These are phyloP conservation scores for Linyphia triangularis DNA, from an alignment of 2,888 invertebrate genomes.

Conservation along the genomic window DNA sequence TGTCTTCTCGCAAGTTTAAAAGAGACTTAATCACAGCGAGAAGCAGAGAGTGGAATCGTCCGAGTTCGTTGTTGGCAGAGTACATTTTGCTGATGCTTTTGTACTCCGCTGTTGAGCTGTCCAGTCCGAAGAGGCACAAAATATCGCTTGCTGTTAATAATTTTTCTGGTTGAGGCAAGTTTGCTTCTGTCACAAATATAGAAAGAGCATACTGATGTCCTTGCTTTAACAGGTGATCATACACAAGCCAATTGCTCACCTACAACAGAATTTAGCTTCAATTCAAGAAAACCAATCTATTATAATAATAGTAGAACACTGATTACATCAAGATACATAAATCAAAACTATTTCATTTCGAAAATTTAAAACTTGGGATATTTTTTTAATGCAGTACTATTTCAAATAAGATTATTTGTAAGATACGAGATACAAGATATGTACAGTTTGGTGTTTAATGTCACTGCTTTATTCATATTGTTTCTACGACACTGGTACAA, in stretches of 20 bases:
- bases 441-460: too few species aligned
- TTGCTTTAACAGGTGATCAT: slow-evolving; percentile 58
- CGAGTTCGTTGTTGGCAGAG: slow-evolving; percentile 14
- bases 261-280: slow-evolving; percentile 13
- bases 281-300: neutral
- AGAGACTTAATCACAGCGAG: slow-evolving; percentile 48
- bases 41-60: slow-evolving; percentile 34
- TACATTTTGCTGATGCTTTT: slow-evolving; percentile 45
- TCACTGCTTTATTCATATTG: too few species aligned
- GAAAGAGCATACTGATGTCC: slow-evolving; percentile 66
- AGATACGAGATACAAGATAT: neutral
- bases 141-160: slow-evolving; percentile 58
- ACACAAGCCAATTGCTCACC: slow-evolving; percentile 70
- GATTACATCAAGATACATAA: too few species aligned
- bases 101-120: slow-evolving; percentile 31
- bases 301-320: neutral
- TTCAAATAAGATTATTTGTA: neutral
- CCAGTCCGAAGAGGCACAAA: slow-evolving; percentile 44
- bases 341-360: neutral
- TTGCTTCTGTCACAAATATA: slow-evolving; percentile 61
- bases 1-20: slow-evolving; percentile 36
- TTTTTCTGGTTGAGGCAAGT: slow-evolving; percentile 48
- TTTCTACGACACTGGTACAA: too few species aligned
- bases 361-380: neutral
- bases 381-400: too few species aligned